Percentiles rank a stretch among this genome's conserved stretches.
Evolutionary conservation across 1,140 invertebrate genomes (phyloP).

Genomic region (Littorina saxatilis): DNA sequence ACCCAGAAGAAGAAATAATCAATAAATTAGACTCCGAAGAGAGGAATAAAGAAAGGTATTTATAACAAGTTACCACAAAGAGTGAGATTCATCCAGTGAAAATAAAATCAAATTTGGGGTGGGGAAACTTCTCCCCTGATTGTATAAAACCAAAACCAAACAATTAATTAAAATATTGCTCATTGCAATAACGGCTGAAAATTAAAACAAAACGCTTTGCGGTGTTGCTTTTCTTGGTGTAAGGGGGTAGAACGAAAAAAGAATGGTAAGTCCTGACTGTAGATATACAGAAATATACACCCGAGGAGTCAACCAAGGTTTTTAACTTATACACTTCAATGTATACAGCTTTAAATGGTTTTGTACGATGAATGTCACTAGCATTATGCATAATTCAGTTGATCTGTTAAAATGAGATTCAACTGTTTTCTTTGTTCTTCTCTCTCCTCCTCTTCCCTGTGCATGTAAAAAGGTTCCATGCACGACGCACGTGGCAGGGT

Average conservation of each 20-base stretch:
- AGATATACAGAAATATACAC: background rate
- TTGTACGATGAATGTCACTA: constrained; percentile 18
- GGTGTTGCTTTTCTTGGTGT: background rate
- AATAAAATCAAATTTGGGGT: background rate
- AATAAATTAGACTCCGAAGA: constrained; percentile 38
- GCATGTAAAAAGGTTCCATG: background rate
- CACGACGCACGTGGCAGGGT: background rate
- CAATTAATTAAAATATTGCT: constrained; percentile 31
- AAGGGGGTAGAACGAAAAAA: background rate
- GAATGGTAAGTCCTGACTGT: no score
- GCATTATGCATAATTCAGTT: constrained; percentile 11
- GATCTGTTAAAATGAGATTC: background rate
- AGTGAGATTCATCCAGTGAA: background rate
- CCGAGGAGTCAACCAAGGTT: constrained; percentile 3
- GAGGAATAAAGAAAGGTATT: constrained; percentile 26
- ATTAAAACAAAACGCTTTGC: background rate
- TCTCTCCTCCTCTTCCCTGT: background rate
- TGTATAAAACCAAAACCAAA: constrained; percentile 26
- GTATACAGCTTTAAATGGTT: background rate
- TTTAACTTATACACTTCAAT: background rate
- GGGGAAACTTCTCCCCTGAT: background rate
- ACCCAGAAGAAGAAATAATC: constrained; percentile 17
- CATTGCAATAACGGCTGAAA: background rate
- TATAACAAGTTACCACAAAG: constrained; percentile 28
- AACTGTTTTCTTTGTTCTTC: background rate